Conservation (phyloP, 2,888 invertebrate genomes). For the Leptarthrus brevirostris region DNA sequence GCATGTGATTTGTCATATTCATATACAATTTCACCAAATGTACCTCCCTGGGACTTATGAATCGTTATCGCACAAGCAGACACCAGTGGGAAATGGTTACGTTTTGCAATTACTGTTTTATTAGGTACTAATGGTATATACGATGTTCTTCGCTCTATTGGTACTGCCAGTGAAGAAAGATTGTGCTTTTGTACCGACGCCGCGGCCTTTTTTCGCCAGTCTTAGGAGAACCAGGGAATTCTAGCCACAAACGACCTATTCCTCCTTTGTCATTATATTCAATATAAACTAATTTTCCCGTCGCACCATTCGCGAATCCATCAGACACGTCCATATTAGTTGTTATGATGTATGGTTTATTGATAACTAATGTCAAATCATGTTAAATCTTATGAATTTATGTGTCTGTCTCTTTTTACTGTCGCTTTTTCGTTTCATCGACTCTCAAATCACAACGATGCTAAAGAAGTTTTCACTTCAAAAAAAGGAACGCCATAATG, state of each 20-base stretch:
- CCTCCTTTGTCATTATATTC: slow-evolving; percentile 53
- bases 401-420: too few species aligned
- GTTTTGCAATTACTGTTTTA: too few species aligned
- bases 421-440: too few species aligned
- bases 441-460: too few species aligned
- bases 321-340: too few species aligned
- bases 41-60: slow-evolving; percentile 58
- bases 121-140: too few species aligned
- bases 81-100: slow-evolving; percentile 56
- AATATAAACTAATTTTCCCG: slow-evolving; percentile 55
- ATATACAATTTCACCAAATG: slow-evolving; percentile 56
- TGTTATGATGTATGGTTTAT: too few species aligned
- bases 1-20: too few species aligned
- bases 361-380: too few species aligned
- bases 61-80: slow-evolving; percentile 57
- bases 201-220: slow-evolving; percentile 49
- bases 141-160: slow-evolving; percentile 53
- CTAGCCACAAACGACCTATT: slow-evolving; percentile 50
- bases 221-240: slow-evolving; percentile 46
- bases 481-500: too few species aligned
- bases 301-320: slow-evolving; percentile 58
- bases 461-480: too few species aligned
- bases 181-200: slow-evolving; percentile 48
- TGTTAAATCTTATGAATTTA: too few species aligned
- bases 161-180: slow-evolving; percentile 44